Evolutionary conservation across 2,888 invertebrate genomes (phyloP).

Genomic region (Lochmaea capreae): DNA sequence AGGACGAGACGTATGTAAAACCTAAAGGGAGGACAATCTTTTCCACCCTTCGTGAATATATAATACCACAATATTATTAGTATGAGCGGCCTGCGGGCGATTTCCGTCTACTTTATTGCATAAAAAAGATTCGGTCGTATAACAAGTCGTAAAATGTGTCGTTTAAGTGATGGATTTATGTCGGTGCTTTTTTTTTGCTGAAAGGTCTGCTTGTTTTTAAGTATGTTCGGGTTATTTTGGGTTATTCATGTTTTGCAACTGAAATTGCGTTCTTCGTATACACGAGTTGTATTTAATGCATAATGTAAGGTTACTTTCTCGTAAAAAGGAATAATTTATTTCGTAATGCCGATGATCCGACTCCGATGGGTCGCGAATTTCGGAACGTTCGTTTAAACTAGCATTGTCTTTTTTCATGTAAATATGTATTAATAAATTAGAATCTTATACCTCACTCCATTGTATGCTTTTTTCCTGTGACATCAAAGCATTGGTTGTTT

Average conservation of each 20-base stretch:
- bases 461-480: too few relatives aligned
- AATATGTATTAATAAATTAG: too few relatives aligned
- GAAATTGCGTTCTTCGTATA: not conserved
- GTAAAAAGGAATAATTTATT: too few relatives aligned
- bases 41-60: conserved; percentile 49
- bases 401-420: too few relatives aligned
- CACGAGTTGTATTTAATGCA: not conserved
- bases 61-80: conserved; percentile 55
- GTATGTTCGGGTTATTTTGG: conserved; percentile 4
- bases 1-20: not conserved
- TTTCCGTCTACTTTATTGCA: conserved; percentile 45
- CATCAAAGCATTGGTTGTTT: too few relatives aligned
- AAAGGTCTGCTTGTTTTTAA: conserved; percentile 9
- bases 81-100: conserved; percentile 48
- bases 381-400: too few relatives aligned
- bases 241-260: conserved; percentile 2
- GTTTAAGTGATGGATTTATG: conserved; percentile 54
- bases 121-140: conserved; percentile 35
- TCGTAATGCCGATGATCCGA: too few relatives aligned
- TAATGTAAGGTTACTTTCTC: not conserved
- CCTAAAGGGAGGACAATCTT: conserved; percentile 24
- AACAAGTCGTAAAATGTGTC: conserved; percentile 50
- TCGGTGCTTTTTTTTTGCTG: conserved; percentile 44
- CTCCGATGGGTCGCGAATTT: too few relatives aligned
- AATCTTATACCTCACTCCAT: too few relatives aligned